These are phyloP conservation scores for Psammodynastes pulverulentus DNA, from an alignment of 2,113 vertebrate species.

Conservation along the genomic window DNA sequence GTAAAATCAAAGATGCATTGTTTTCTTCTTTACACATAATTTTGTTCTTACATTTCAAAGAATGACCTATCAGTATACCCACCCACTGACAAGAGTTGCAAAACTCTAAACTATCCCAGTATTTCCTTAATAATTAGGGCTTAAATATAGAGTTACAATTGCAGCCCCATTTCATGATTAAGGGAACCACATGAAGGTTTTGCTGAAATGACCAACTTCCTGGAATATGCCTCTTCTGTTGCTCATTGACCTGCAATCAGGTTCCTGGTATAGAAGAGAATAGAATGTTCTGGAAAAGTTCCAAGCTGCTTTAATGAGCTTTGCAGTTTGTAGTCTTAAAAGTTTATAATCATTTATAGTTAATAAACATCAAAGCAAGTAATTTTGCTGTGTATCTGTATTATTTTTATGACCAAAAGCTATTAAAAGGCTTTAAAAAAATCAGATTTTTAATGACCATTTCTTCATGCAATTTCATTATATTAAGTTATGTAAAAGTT, in stretches of 20 bases:
- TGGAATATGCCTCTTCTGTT: neutral
- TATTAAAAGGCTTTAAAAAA: neutral
- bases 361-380: constrained; percentile 27
- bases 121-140: neutral
- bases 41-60: constrained; percentile 39
- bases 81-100: constrained; percentile 28
- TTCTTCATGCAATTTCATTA: neutral
- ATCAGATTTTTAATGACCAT: neutral
- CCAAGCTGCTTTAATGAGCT: constrained; percentile 9
- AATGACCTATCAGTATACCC: constrained; percentile 14
- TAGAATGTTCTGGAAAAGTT: neutral
- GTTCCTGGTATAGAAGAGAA: neutral
- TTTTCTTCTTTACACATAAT: constrained; percentile 41
- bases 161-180: constrained; percentile 6
- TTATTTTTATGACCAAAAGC: neutral
- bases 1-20: constrained; percentile 17
- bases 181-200: neutral
- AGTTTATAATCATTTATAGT: constrained; percentile 19
- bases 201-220: neutral
- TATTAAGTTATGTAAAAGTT: neutral
- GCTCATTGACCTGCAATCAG: neutral
- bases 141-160: constrained; percentile 14
- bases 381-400: neutral
- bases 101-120: constrained; percentile 29
- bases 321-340: constrained; percentile 15